A percentile compares a stretch with the other conserved stretches of the same genome.
phyloP scores from a whole-genome alignment of 2,888 invertebrate genomes.

The Tipula helvola region DNA sequence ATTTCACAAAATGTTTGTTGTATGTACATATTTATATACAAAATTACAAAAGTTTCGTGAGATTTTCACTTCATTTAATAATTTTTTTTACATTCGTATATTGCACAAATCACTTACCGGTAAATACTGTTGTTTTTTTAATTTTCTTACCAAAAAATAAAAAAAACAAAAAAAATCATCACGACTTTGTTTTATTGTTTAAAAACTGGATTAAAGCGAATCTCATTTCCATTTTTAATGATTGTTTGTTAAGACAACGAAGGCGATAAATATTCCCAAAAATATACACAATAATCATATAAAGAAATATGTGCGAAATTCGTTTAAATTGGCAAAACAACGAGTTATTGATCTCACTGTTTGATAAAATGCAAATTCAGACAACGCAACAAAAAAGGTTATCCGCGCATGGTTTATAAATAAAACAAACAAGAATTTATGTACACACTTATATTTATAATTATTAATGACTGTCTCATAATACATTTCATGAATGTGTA shows the following conservation, averaged over 20 bases:
- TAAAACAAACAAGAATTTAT: neutral
- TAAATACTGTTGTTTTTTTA: neutral
- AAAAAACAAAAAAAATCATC: neutral
- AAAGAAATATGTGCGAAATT: neutral
- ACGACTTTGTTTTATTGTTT: neutral
- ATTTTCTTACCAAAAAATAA: neutral
- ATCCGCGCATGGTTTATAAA: neutral
- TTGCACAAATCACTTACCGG: neutral
- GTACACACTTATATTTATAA: too few species aligned
- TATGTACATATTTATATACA: too few species aligned
- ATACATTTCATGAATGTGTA: neutral
- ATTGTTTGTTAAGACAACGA: neutral
- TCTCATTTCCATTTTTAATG: neutral
- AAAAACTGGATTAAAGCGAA: neutral
- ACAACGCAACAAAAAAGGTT: neutral
- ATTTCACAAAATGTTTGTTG: too few species aligned
- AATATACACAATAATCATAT: neutral
- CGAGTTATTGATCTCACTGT: neutral
- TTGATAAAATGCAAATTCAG: neutral
- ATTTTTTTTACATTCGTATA: neutral
- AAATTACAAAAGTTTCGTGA: neutral
- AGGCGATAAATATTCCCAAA: neutral
- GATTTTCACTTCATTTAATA: neutral
- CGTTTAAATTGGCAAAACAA: neutral
- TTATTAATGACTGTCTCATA: neutral